These are phyloP conservation scores for Pseudocheirus occidentalis DNA, from an alignment of 2,797 vertebrate genomes.

Conservation along the genomic window DNA sequence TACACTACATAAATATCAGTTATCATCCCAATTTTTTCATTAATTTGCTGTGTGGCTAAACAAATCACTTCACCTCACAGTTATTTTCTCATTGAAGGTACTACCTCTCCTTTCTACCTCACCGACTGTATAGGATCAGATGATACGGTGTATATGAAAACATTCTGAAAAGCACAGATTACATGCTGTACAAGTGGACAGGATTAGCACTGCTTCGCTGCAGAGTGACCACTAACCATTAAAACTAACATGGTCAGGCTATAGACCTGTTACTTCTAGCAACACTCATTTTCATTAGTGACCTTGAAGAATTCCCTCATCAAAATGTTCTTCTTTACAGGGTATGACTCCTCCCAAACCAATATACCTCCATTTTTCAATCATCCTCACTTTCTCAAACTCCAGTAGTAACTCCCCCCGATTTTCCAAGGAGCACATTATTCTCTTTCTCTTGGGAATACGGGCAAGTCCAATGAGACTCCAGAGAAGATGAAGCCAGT, in stretches of 20 bases:
- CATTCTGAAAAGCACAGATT: background rate
- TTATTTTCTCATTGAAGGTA: background rate
- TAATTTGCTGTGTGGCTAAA: background rate
- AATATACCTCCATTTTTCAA: background rate
- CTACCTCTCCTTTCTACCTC: background rate
- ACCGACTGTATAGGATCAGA: background rate
- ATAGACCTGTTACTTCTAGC: background rate
- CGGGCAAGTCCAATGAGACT: background rate
- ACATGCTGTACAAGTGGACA: background rate
- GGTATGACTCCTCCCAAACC: background rate
- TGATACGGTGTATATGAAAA: background rate
- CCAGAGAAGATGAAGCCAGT: background rate
- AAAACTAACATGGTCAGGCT: background rate
- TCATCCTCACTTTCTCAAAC: background rate
- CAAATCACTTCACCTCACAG: background rate
- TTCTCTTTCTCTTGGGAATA: background rate
- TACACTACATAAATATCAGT: background rate
- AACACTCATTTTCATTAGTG: background rate
- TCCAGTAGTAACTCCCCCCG: background rate
- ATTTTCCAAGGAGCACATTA: background rate
- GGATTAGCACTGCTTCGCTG: background rate
- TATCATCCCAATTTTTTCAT: background rate
- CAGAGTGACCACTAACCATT: background rate
- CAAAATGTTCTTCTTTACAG: background rate
- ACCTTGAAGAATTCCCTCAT: background rate